Percentiles rank a stretch among this genome's conserved stretches.
Evolutionary conservation across 2,888 invertebrate genomes (phyloP).

Genomic region (Plagodis dolabraria): DNA sequence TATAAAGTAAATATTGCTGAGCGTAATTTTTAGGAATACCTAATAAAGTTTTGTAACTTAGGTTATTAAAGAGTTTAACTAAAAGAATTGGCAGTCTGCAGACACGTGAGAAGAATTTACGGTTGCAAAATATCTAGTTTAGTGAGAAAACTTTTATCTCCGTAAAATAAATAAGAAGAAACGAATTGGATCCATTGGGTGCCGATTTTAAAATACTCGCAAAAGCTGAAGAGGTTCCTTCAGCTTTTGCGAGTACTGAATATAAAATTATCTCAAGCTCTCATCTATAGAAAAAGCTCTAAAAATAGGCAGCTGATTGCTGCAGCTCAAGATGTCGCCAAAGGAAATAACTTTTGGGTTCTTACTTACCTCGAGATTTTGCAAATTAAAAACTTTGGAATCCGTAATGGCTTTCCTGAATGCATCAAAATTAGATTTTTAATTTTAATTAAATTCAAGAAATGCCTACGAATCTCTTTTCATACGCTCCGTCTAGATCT

Average conservation of each 20-base stretch:
- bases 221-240: neutral
- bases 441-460: constrained; percentile 25
- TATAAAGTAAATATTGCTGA: too few relatives aligned
- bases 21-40: neutral
- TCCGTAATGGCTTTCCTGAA: neutral
- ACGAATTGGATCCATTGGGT: neutral
- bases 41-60: neutral
- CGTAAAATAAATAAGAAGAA: neutral
- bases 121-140: neutral
- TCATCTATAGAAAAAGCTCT: constrained; percentile 27
- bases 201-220: too few relatives aligned
- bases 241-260: too few relatives aligned
- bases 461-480: constrained; percentile 28
- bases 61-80: neutral
- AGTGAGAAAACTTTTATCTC: constrained; percentile 3
- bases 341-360: constrained; percentile 37
- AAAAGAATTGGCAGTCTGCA: neutral
- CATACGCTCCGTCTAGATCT: constrained; percentile 40
- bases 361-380: constrained; percentile 30
- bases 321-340: constrained; percentile 46
- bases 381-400: constrained; percentile 9
- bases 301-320: constrained; percentile 53
- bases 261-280: constrained; percentile 24
- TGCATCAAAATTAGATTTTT: constrained; percentile 7
- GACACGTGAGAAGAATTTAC: neutral